Evolutionary conservation across 2,113 vertebrate genomes (phyloP), one percentile per base, ranked within the genome.

Genomic region (Lamprologus lemairii): DNA sequence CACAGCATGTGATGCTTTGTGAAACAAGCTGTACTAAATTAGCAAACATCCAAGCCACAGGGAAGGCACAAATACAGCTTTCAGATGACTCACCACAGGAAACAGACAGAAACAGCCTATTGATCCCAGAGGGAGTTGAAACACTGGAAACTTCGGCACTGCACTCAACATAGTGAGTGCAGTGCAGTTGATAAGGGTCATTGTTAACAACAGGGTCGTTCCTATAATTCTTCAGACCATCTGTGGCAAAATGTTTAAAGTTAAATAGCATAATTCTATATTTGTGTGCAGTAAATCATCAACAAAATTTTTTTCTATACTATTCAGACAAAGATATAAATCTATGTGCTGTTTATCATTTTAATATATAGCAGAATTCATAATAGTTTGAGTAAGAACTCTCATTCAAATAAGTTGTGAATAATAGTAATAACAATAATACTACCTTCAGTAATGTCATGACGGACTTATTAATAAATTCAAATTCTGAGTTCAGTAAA

Each of bases 51-150:
- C 28, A 45, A 82, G 90, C 91, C 90, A 86, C 86, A 53, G 87
- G 90, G 80, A 75, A 42, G 55, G 23, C 40, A 55, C 63, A 87
- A 65, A 90, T 53, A 28, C 37, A 85, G 82, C 47, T n/a, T 88
- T 91, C 92, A 93, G 90, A 92, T 94, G 90, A 92, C 83, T 94
- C 88, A 88, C 89, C 78, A 9, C 89, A 73, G 28, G 31, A 68
- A 75, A 45, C 45, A 88, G 17, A 90, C 85, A 87, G 71, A 49
- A 78, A 57, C 35, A 85, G 63, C 17, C 86, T 85, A 80, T 84
- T 94, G 90, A 90, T 91, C 80, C 81, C 82, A 58, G 85, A 82
- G 87, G 60, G 55, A 78, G 83, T 11, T 8, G 71, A 78, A 78
- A 33, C 45, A 78, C 73, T 51, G 73, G 73, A 51, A 78, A 78